Conservation (phyloP, 1,140 invertebrate species). For the Drosophila serrata region DNA sequence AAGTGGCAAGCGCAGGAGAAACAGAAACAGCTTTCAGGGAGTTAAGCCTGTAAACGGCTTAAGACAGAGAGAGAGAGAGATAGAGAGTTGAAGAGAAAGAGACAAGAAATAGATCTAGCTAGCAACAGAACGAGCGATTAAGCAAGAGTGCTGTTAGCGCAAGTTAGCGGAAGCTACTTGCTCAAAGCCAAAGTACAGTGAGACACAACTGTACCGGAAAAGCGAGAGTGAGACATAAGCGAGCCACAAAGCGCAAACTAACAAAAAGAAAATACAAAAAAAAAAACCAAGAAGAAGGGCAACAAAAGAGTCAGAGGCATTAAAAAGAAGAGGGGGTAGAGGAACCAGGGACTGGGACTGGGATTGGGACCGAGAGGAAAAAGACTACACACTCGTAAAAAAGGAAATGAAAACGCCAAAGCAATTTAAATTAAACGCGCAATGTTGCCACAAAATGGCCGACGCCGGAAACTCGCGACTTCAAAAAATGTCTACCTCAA, state of each 20-base stretch:
- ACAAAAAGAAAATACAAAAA: conserved; percentile 3
- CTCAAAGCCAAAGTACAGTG: conserved; percentile 19
- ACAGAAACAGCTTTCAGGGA: background rate
- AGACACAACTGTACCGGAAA: conserved; percentile 44
- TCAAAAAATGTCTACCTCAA: conserved; percentile 54
- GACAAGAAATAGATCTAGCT: conserved; percentile 5
- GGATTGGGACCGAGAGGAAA: background rate
- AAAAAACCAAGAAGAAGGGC: conserved; percentile 19
- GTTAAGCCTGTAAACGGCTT: background rate
- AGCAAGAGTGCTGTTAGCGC: conserved; percentile 12
- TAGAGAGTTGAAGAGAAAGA: conserved; percentile 5
- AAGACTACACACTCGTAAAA: conserved; percentile 43
- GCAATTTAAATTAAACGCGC: conserved; percentile 78
- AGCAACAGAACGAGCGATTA: conserved; percentile 7
- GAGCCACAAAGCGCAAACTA: conserved; percentile 55
- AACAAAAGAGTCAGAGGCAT: conserved; percentile 11
- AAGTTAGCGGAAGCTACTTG: conserved; percentile 4
- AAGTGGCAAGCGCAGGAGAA: conserved; percentile 12
- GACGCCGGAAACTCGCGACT: conserved; percentile 47
- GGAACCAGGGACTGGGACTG: background rate
- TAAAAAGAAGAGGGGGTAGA: background rate
- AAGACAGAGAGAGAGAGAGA: background rate
- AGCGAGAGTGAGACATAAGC: conserved; percentile 30
- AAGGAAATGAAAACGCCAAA: conserved; percentile 58
- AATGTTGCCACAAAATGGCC: conserved; percentile 56